Evolutionary conservation across 2,797 vertebrate genomes (phyloP).

Genomic region (Clarias laeviceps): DNA sequence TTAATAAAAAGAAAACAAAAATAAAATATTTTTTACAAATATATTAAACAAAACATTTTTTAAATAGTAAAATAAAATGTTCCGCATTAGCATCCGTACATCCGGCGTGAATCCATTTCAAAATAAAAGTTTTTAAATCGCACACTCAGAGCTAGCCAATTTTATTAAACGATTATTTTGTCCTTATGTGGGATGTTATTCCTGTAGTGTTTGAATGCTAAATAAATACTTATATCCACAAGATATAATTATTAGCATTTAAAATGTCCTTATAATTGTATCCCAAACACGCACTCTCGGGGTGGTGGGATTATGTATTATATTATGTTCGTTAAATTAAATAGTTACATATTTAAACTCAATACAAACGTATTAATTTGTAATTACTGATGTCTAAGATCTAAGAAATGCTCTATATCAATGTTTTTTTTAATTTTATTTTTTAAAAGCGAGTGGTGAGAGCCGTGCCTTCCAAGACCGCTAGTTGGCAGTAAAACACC

Average conservation of each 20-base stretch:
- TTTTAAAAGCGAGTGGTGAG: background rate
- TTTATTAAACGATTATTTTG: background rate
- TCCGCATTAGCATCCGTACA: conserved; percentile 2
- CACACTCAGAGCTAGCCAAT: background rate
- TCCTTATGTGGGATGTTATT: background rate
- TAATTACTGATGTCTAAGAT: too few species aligned
- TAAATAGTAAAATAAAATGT: background rate
- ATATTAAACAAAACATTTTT: background rate
- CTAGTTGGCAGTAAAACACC: background rate
- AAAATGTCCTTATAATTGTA: background rate
- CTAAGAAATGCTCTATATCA: too few species aligned
- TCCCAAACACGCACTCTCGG: too few species aligned
- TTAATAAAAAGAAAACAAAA: background rate
- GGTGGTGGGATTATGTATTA: too few species aligned
- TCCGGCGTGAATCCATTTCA: background rate
- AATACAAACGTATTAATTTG: too few species aligned
- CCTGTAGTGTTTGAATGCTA: background rate
- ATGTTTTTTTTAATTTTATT: too few species aligned
- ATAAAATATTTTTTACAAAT: background rate
- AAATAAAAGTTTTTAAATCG: conserved; percentile 26
- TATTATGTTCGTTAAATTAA: too few species aligned
- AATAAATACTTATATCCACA: background rate
- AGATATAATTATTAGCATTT: background rate
- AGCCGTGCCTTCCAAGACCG: background rate
- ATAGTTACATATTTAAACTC: too few species aligned